A percentile compares a stretch with the other conserved stretches of the same genome.
Conservation (phyloP, 1,140 invertebrate species). For the Solenopsis invicta region DNA sequence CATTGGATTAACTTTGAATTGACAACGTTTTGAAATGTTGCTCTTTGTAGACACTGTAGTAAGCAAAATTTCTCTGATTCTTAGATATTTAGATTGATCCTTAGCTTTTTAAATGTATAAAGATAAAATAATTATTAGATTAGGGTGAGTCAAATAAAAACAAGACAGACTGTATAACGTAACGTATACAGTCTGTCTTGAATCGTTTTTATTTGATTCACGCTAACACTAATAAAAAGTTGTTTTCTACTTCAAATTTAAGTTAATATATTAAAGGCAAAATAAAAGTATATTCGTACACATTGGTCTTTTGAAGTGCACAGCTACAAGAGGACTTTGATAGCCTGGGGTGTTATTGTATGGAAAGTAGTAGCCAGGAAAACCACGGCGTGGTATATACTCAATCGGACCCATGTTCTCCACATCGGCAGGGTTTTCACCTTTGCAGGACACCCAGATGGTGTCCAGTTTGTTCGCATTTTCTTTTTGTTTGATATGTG, state of each 20-base stretch:
- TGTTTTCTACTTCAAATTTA: neutral
- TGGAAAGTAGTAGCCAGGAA: slow-evolving; percentile 93
- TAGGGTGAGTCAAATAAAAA: too few species aligned
- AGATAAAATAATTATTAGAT: neutral
- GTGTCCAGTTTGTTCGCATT: slow-evolving; percentile 88
- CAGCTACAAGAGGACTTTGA: slow-evolving; percentile 95
- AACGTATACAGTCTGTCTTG: too few species aligned
- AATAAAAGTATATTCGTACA: slow-evolving; percentile 88
- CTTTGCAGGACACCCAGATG: slow-evolving; percentile 95
- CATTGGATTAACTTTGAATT: neutral
- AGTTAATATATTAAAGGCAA: neutral
- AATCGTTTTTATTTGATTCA: too few species aligned
- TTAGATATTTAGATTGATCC: neutral
- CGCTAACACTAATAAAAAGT: neutral
- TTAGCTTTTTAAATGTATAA: neutral
- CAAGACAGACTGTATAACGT: too few species aligned
- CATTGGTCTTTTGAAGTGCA: slow-evolving; percentile 94
- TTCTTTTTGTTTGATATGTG: slow-evolving; percentile 89
- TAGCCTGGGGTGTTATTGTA: slow-evolving; percentile 94
- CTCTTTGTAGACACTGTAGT: neutral
- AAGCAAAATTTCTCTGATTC: neutral
- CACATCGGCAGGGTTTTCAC: slow-evolving; percentile 95
- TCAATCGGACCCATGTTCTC: slow-evolving; percentile 95
- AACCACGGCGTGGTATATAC: slow-evolving; percentile 93
- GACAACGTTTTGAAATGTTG: neutral